These are phyloP conservation scores for Pristis pectinata DNA, from an alignment of 2,797 vertebrate genomes.

Conservation along the genomic window DNA sequence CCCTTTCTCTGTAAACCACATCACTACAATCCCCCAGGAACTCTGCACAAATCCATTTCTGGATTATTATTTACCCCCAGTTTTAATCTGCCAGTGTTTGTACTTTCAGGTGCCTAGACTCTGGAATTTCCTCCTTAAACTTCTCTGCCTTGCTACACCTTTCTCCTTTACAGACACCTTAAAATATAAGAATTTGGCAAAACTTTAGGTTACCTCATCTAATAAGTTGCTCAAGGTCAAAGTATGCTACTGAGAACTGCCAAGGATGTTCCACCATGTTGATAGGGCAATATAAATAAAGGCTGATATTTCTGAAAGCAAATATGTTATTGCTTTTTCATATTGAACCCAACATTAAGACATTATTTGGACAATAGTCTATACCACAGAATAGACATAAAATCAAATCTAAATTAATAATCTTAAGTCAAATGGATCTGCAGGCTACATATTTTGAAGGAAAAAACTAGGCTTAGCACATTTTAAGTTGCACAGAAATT, in stretches of 20 bases:
- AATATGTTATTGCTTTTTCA: too few species aligned
- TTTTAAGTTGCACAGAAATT: too few species aligned
- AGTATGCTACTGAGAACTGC: neutral
- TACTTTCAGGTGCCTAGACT: neutral
- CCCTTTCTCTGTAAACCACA: neutral
- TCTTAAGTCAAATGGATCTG: too few species aligned
- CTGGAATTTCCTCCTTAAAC: neutral
- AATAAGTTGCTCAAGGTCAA: neutral
- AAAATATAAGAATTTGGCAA: neutral
- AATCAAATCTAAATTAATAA: too few species aligned
- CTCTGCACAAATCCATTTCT: neutral
- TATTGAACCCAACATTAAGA: too few species aligned
- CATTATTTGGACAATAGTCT: too few species aligned
- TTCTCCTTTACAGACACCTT: neutral
- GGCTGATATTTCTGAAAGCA: neutral
- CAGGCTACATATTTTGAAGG: too few species aligned
- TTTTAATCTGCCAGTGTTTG: neutral
- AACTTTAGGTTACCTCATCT: neutral
- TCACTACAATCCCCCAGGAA: neutral
- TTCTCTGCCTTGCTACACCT: neutral
- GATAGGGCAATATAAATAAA: neutral
- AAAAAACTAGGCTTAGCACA: too few species aligned
- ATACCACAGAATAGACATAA: too few species aligned
- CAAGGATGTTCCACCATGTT: neutral
- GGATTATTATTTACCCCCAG: neutral